Evolutionary conservation across 2,888 invertebrate species (phyloP), one percentile per base, ranked within the genome.

Genomic region (Hofmannophila pseudospretella): DNA sequence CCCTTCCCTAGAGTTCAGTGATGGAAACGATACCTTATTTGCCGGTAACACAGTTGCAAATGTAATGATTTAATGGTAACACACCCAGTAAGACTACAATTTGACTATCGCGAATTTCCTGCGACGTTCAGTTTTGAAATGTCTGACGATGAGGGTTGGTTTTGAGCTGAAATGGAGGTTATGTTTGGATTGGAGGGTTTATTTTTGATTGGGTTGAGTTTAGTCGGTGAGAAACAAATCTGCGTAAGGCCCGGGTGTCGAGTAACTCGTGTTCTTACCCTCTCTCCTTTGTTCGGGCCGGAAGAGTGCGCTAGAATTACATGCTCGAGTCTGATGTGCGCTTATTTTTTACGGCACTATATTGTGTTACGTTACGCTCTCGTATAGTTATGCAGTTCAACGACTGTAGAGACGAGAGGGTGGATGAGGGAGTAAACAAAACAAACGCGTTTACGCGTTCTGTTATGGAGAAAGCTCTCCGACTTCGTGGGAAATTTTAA

Each of bases 281-380:
- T 84, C 85, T 77, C 82, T 80, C 77, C 78, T 85, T 86, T 86
- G 86, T 86, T 81, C 79, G 76, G 69, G 76, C 78, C 86, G 86
- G 86, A 86, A 86, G 86, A 84, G 84, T 80, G 77, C 81, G 84
- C 86, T 86, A 86, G 85, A 86, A 86, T 86, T 86, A 86, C 86
- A 86, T 82, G 85, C 85, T 85, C 75, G 68, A 85, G 73, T 78
- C 82, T 86, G 85, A 86, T 86, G 85, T 75, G 81, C 82, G 86
- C 86, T 85, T 86, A 86, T 85, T 86, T 86, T 85, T 86, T 85
- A 85, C 81, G 74, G 71, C 66, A 76, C 71, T 78, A 84, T 85
- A 85, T 82, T 84, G 78, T 80, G 76, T 84, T 85, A 68, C 71
- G 69, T 16, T 16, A 16, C 67, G 67, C 69, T 66, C 59, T 63